These are phyloP conservation scores for Poeciliopsis infans DNA, from an alignment of 2,797 vertebrate genomes.

Conservation along the genomic window DNA sequence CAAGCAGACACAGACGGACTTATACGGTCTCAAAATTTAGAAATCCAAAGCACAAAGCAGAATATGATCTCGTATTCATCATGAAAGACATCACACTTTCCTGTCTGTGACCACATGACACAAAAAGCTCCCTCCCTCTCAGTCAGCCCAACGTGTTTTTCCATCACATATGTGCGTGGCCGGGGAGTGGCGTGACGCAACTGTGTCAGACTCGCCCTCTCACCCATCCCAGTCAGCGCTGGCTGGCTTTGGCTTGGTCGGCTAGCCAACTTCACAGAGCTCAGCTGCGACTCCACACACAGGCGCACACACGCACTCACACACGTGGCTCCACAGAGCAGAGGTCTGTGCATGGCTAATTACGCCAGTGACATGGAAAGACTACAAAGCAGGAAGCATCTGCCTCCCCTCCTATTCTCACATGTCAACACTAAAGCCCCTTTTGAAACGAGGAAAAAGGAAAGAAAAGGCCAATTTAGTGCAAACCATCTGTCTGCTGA, in stretches of 20 bases:
- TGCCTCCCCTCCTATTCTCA: conserved; percentile 53
- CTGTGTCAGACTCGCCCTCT: conserved; percentile 62
- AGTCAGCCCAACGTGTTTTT: conserved; percentile 51
- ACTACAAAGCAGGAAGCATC: conserved; percentile 77
- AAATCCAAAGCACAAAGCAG: conserved; percentile 2
- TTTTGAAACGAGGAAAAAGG: conserved; percentile 50
- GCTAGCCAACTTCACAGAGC: conserved; percentile 52
- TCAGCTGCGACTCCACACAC: conserved; percentile 67
- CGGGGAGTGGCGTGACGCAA: conserved; percentile 37
- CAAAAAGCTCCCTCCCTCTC: conserved; percentile 28
- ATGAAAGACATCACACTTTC: conserved; percentile 11
- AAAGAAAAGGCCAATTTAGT: conserved; percentile 55
- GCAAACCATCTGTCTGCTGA: conserved; percentile 67
- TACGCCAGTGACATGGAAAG: conserved; percentile 79
- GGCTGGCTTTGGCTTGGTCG: conserved; percentile 52
- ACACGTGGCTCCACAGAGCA: conserved; percentile 55
- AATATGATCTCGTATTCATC: conserved; percentile 19
- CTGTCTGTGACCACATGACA: conserved; percentile 44
- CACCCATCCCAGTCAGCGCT: conserved; percentile 56
- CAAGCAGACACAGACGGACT: background rate
- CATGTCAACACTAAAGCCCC: conserved; percentile 65
- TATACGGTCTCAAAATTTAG: background rate
- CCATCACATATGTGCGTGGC: conserved; percentile 35
- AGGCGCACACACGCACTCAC: conserved; percentile 18
- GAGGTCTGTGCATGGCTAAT: conserved; percentile 75